phyloP scores from a whole-genome alignment of 2,797 vertebrate species.

The Kryptolebias ocellatus region DNA sequence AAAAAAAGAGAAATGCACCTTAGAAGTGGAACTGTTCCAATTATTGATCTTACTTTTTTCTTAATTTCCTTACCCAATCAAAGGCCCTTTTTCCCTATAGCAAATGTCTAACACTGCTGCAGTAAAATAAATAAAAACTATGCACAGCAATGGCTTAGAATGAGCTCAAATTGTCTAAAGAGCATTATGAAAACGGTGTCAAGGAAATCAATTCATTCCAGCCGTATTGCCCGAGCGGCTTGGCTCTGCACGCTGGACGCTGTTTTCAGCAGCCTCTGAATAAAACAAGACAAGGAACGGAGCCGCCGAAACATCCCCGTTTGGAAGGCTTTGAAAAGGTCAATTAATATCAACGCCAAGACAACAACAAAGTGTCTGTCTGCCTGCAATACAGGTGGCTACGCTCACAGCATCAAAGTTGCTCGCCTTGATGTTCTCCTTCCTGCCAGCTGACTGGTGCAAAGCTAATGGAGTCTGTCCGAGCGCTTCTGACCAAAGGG shows the following conservation, averaged over 20 bases:
- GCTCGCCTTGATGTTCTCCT: slow-evolving; percentile 39
- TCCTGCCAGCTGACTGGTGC: slow-evolving; percentile 47
- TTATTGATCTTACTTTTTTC: too few relatives aligned
- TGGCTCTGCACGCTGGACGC: slow-evolving; percentile 48
- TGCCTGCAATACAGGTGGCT: slow-evolving; percentile 64
- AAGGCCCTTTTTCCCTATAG: too few relatives aligned
- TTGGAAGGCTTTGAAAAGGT: slow-evolving; percentile 68
- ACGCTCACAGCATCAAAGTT: slow-evolving; percentile 48
- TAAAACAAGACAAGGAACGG: slow-evolving; percentile 46
- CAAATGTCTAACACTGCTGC: too few relatives aligned
- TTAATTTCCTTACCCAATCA: too few relatives aligned
- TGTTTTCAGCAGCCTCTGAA: slow-evolving; percentile 42
- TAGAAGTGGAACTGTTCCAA: too few relatives aligned
- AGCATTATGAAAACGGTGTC: neutral
- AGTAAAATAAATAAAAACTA: too few relatives aligned
- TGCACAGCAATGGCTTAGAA: too few relatives aligned
- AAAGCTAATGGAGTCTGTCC: slow-evolving; percentile 28
- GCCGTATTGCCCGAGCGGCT: slow-evolving; percentile 2
- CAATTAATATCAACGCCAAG: slow-evolving; percentile 66
- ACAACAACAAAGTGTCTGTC: slow-evolving; percentile 66
- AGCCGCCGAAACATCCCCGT: slow-evolving; percentile 52
- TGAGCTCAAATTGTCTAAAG: too few relatives aligned
- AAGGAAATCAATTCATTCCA: neutral
- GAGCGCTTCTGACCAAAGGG: slow-evolving; percentile 39
- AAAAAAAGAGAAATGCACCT: neutral